These are phyloP conservation scores for Gallinago paraguaiae DNA, from an alignment of 2,113 vertebrate genomes.

Conservation along the genomic window DNA sequence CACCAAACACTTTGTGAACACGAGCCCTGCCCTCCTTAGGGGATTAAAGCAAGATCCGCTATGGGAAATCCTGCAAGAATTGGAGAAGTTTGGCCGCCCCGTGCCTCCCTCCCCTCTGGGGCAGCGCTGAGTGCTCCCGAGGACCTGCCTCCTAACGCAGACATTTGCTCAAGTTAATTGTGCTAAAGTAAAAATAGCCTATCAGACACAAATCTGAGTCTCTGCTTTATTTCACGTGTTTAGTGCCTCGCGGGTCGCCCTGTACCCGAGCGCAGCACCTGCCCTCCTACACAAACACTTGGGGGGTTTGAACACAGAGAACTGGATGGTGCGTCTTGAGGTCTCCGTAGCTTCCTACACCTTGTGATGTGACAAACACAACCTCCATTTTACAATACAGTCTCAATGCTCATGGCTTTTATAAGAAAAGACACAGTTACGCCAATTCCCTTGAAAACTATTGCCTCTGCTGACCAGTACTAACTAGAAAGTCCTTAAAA, in stretches of 20 bases:
- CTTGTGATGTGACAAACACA: neutral
- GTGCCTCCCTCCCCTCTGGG: neutral
- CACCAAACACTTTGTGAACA: conserved; percentile 66
- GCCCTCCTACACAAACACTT: neutral
- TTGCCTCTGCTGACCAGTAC: neutral
- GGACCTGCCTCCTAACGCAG: neutral
- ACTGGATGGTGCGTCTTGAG: neutral
- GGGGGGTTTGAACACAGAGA: neutral
- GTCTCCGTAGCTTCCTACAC: neutral
- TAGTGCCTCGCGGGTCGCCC: neutral
- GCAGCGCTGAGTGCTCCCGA: fast-evolving
- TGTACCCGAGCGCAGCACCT: neutral
- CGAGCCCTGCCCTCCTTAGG: conserved; percentile 42
- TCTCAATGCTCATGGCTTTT: neutral
- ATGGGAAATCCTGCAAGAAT: conserved; percentile 66
- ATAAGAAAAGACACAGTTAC: neutral
- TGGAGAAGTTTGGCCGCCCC: conserved; percentile 32
- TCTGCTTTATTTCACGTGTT: neutral
- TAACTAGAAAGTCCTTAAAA: neutral
- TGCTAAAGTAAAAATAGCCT: neutral
- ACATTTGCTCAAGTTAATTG: neutral
- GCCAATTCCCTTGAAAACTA: neutral
- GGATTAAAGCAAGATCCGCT: conserved; percentile 62
- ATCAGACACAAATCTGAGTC: neutral
- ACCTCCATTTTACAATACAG: neutral